Percentiles rank a stretch among this genome's conserved stretches.
Evolutionary conservation across 2,888 invertebrate species (phyloP).

Genomic region (Scrobipalpa costella): DNA sequence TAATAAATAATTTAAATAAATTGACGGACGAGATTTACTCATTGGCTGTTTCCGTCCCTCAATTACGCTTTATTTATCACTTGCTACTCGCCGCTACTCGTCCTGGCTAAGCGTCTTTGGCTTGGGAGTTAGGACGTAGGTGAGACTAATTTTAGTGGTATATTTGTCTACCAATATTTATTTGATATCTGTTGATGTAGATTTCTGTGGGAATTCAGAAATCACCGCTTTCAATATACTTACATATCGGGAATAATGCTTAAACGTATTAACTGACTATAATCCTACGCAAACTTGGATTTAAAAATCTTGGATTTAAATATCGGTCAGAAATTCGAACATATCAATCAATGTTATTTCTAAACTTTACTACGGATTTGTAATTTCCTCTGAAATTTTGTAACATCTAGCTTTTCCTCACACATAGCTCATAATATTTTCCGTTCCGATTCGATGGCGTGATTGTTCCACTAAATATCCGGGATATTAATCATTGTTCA

Average conservation of each 20-base stretch:
- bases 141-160: conserved; percentile 8
- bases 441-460: conserved; percentile 43
- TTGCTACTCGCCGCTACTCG: conserved; percentile 61
- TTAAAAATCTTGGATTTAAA: no score
- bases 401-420: background rate
- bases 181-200: background rate
- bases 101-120: conserved; percentile 50
- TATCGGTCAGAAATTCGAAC: no score
- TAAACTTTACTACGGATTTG: no score
- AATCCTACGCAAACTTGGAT: no score
- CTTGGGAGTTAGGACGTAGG: conserved; percentile 37
- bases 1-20: conserved; percentile 82
- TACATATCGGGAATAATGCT: no score
- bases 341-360: no score
- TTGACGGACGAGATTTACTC: conserved; percentile 82
- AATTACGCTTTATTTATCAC: conserved; percentile 81
- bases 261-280: no score
- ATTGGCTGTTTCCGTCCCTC: conserved; percentile 81
- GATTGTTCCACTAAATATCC: conserved; percentile 62
- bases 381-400: no score
- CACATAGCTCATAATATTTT: background rate
- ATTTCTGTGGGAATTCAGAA: background rate
- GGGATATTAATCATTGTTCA: conserved; percentile 74
- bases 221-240: no score
- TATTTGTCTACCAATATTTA: background rate